Evolutionary conservation across 1,140 invertebrate genomes (phyloP), one percentile per base, ranked within the genome.

Genomic region (Drosophila trapezifrons): DNA sequence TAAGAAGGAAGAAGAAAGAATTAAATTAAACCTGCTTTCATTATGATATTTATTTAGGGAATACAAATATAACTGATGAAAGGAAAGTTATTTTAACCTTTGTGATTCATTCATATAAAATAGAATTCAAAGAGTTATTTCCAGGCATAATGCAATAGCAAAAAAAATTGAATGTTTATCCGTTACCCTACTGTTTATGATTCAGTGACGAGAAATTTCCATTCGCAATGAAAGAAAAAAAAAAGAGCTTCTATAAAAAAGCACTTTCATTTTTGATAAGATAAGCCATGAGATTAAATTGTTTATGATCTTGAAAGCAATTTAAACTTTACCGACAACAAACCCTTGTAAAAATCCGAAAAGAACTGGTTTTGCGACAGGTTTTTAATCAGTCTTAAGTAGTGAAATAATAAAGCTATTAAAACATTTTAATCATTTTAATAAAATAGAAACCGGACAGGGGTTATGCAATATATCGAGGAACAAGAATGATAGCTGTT

Each of bases 201-300:
- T 35, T 55, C 20, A 15, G 13, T 60, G 20, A 10, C 7, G 15
- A 37, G 22, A 27, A 57, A 27, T 57, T 38, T 27, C 32, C 29
- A 13, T 18, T 0, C 56, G 0, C 17, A 7, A 46, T 15, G 5
- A 59, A 49, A 58, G 20, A 15, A 0, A 52, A 5, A 9, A 13
- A 15, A 20, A 37, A 15, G 6, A n/a, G 18, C 4, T 54, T 52
- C 20, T 13, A 35, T 51, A 20, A 67, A 10, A 4, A 15, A 25
- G 2, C 18, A 32, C 15, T 46, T 62, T 46, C 20, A 40, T 40
- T 29, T 0, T 3, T 22, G 40, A 66, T 64, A 38, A 66, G 58
- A 66, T 46, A 46, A 2, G 9, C 12, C 10, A 13, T 32, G n/a
- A 27, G 12, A 55, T 56, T 25, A 15, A 25, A 45, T 8, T 18